Conservation (phyloP, 2,888 invertebrate genomes). For the Elysia crispata region DNA sequence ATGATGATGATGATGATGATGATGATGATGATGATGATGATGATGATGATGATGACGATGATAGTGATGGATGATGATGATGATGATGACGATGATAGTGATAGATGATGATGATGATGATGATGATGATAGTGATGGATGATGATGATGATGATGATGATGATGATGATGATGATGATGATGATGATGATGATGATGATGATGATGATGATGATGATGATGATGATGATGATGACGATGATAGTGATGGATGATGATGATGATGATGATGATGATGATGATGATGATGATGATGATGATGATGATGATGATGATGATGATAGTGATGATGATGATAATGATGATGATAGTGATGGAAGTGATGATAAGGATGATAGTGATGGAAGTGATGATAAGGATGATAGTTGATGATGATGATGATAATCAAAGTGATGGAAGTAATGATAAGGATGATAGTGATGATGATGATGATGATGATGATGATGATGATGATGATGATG, state of each 20-base stretch:
- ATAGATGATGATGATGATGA: too few relatives aligned
- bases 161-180: constrained; percentile 38
- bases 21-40: constrained; percentile 15
- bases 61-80: too few relatives aligned
- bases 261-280: constrained; percentile 9
- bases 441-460: too few relatives aligned
- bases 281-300: neutral
- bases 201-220: constrained; percentile 33
- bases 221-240: constrained; percentile 22
- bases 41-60: constrained; percentile 16
- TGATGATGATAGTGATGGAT: too few relatives aligned
- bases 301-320: constrained; percentile 19
- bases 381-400: too few relatives aligned
- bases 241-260: too few relatives aligned
- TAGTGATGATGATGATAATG: neutral
- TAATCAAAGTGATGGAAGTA: too few relatives aligned
- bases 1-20: constrained; percentile 5
- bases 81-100: too few relatives aligned
- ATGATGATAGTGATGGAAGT: constrained; percentile 14
- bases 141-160: constrained; percentile 39
- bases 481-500: too few relatives aligned
- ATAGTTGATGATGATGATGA: too few relatives aligned
- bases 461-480: neutral
- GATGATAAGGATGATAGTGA: too few relatives aligned
- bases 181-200: constrained; percentile 34